These are phyloP conservation scores for Embiotoca jacksoni DNA, from an alignment of 2,113 vertebrate genomes.

Conservation along the genomic window DNA sequence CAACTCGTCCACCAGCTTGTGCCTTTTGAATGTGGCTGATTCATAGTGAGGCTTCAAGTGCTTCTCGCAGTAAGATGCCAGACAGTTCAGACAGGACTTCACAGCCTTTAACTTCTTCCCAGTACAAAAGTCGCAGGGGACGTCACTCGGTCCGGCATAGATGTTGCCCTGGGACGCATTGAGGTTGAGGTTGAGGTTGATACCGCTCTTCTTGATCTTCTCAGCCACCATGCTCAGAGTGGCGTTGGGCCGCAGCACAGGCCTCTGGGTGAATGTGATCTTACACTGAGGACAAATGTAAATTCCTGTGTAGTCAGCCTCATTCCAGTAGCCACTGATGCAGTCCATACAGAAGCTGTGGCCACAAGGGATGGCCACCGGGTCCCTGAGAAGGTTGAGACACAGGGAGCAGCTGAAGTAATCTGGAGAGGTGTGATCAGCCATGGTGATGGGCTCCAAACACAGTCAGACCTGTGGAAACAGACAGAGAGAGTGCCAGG, in stretches of 20 bases:
- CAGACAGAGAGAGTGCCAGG: slow-evolving; percentile 48
- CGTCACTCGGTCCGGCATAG: slow-evolving; percentile 69
- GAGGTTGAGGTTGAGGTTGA: slow-evolving; percentile 71
- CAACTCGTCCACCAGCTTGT: slow-evolving; percentile 85
- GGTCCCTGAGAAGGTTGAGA: slow-evolving; percentile 81
- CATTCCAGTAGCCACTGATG: slow-evolving; percentile 88
- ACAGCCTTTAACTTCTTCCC: slow-evolving; percentile 83
- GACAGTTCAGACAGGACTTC: slow-evolving; percentile 86
- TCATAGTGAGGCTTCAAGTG: slow-evolving; percentile 88
- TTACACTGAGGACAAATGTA: slow-evolving; percentile 88
- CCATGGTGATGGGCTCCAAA: slow-evolving; percentile 73
- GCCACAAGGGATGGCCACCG: slow-evolving; percentile 86
- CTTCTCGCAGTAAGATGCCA: slow-evolving; percentile 86
- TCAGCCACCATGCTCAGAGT: slow-evolving; percentile 86
- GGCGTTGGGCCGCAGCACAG: slow-evolving; percentile 85
- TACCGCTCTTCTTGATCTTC: slow-evolving; percentile 85
- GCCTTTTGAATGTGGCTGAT: slow-evolving; percentile 84
- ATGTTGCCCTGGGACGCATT: slow-evolving; percentile 65
- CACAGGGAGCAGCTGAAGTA: slow-evolving; percentile 86
- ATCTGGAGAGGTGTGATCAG: slow-evolving; percentile 83
- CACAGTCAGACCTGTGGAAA: slow-evolving; percentile 61
- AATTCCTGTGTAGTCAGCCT: slow-evolving; percentile 88
- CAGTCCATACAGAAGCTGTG: slow-evolving; percentile 89
- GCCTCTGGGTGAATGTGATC: slow-evolving; percentile 88
- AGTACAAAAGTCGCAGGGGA: slow-evolving; percentile 87